Conservation (phyloP, 2,797 vertebrate genomes). For the Odontamblyopus rebecca region DNA sequence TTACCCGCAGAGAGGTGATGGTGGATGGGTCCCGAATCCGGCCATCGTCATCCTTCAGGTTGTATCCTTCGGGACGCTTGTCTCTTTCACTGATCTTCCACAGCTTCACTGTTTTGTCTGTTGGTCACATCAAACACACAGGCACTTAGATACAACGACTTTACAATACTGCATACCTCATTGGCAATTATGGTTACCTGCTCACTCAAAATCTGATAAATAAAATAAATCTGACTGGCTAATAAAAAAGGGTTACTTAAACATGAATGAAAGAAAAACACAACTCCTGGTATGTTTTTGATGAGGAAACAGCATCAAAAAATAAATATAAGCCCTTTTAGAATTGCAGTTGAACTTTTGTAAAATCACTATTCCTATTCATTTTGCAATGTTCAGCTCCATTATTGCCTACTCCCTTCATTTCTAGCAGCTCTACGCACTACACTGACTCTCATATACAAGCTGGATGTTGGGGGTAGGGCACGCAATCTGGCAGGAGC, state of each 20-base stretch:
- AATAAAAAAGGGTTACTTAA: no score
- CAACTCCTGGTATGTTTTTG: no score
- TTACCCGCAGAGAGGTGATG: slow-evolving; percentile 92
- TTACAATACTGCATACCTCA: background rate
- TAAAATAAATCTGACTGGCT: no score
- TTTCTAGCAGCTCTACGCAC: slow-evolving; percentile 10
- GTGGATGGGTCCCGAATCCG: slow-evolving; percentile 92
- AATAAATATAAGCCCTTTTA: no score
- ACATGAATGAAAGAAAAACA: no score
- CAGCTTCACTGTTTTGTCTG: slow-evolving; percentile 96
- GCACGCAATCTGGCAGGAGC: slow-evolving; percentile 72
- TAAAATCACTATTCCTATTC: no score
- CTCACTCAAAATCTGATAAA: no score
- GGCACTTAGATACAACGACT: slow-evolving; percentile 32
- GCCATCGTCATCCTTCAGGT: slow-evolving; percentile 96
- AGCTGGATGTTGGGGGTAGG: slow-evolving; percentile 60
- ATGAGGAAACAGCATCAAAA: no score
- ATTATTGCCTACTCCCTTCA: background rate
- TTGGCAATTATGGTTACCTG: no score
- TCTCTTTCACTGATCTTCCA: slow-evolving; percentile 99
- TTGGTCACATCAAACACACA: slow-evolving; percentile 36
- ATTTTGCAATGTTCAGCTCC: background rate
- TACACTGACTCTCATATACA: slow-evolving; percentile 47
- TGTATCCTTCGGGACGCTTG: slow-evolving; percentile 96
- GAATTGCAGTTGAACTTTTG: no score